Evolutionary conservation across 2,113 vertebrate genomes (phyloP), one percentile per base, ranked within the genome.

Genomic region (Scartelaos histophorus): DNA sequence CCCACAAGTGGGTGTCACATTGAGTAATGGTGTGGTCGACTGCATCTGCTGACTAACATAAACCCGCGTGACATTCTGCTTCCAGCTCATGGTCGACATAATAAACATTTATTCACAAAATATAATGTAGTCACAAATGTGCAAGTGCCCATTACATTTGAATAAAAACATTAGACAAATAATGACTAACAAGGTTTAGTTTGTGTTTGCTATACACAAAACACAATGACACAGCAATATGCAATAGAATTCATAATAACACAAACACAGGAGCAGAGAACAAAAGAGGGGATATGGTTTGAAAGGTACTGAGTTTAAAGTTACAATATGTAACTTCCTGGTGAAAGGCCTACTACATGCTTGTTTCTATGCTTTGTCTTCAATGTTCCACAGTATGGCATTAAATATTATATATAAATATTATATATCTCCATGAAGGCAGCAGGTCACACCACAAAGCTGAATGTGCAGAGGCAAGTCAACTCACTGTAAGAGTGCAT

Each of bases 41-140:
- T 91, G 79, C 82, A 84, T 92, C 77, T 93, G 89, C 91, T 92
- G 90, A 93, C 91, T 91, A 92, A 90, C 91, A 86, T 84, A 90
- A 91, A 90, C 85, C 84, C 87, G 76, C 78, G 67, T 86, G 85
- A 88, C 84, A 81, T 88, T 87, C 81, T 80, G 84, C 68, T 85
- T 62, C 85, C 80, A 85, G 83, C 75, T 84, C 72, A 76, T 16
- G n/a, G 64, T 81, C 86, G 69, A 90, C 73, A 47, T 90, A 82
- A 88, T 74, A 74, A 81, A 86, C 61, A 85, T 74, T 67, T 71
- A 74, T 60, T 76, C 51, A 49, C 34, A 68, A 56, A 58, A 38
- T 38, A 17, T 64, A 38, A 64, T 43, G 24, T 21, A 35, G 70
- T 49, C 66, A 13, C 16, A 22, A 16, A 46, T 46, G 54, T 45